Base-by-base conservation (phyloP, 2,888 invertebrate species). In the Cabera pusaria region DNA sequence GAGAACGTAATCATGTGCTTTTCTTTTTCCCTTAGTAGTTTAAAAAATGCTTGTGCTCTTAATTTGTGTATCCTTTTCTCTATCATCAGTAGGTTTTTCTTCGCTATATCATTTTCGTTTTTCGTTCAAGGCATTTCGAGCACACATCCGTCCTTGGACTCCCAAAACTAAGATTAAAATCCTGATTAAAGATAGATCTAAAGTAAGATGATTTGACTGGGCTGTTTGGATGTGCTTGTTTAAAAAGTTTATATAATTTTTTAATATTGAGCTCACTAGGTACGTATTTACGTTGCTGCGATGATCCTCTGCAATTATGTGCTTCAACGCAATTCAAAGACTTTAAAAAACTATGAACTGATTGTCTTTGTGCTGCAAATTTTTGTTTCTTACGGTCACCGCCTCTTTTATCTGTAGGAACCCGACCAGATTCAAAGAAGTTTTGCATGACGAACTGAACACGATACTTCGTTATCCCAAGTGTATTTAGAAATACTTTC, bases 1-100 rank as follows among this genome's bases (percentile, higher is more conserved):
- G 29, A 41, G 0, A 51, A 9, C 0, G 23, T 48, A 5, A 6
- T 19, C 2, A 34, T 2, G 0, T 10, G 16, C 5, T 11, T 7
- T 2, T 5, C 2, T 2, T 6, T 2, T 7, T 24, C 24, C 4
- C n/a, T n/a, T 3, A 24, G 4, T 7, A 20, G 23, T 5, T 38
- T 9, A 10, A 44, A 50, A 20, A 44, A 44, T 1, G 36, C 22
- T 32, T 49, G 41, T 1, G 35, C 34, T 35, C 23, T 31, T 5
- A 27, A 19, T 2, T 1, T 10, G 8, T 27, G 27, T n/a, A 27
- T 9, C n/a, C 26, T 6, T 18, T 19, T 27, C 3, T 8, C 6
- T 6, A 16, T 11, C 14, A 27, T 27, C 0, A 27, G 3, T 1
- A 4, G 1, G 4, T 19, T 9, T 6, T 8, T 10, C 6, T 27